Evolutionary conservation across 1,140 invertebrate genomes (phyloP), one percentile per base, ranked within the genome.

Genomic region (Micrasema minimum): DNA sequence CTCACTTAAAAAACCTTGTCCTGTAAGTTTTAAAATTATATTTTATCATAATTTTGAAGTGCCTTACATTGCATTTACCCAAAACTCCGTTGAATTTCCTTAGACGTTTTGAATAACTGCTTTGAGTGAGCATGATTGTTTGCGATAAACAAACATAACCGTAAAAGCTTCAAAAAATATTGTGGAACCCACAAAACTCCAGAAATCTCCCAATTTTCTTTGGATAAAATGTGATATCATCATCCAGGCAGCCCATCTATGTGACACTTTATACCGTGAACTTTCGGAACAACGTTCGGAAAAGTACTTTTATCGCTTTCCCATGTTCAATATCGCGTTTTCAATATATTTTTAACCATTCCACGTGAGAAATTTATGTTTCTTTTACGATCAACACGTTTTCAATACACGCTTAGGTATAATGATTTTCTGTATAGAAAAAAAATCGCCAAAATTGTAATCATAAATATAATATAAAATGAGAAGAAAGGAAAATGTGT

Each of bases 171-270:
- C 26, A 31, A 31, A 31, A 31, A 31, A 31, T 31, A 31, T 51
- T 23, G 48, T 20, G 11, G 11, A 51, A 23, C 18, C 48, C 48
- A 51, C 48, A 51, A 51, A 51, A 51, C 7, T 22, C 1, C 0
- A 14, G 18, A 51, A 23, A 23, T 22, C 18, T 51, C 48, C 48
- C 48, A 16, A 51, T 51, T 51, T 51, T 51, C 16, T 20, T 11
- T 18, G 43, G 48, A 51, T 51, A 51, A 51, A 51, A 51, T 51
- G 48, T 51, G 16, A 51, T 51, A 51, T 51, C 48, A 51, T 51
- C 20, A 51, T 51, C 16, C 14, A 51, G 20, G 20, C 48, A 46
- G 2, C 48, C 48, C 48, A 51, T 51, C 48, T 51, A 1, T 2
- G 18, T 23, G 48, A 23, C 48, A 51, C 22, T 51, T 51, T 51